Evolutionary conservation across 92 coral and sea anemone species (phyloP).

Genomic region (Virgularia gustaviana): DNA sequence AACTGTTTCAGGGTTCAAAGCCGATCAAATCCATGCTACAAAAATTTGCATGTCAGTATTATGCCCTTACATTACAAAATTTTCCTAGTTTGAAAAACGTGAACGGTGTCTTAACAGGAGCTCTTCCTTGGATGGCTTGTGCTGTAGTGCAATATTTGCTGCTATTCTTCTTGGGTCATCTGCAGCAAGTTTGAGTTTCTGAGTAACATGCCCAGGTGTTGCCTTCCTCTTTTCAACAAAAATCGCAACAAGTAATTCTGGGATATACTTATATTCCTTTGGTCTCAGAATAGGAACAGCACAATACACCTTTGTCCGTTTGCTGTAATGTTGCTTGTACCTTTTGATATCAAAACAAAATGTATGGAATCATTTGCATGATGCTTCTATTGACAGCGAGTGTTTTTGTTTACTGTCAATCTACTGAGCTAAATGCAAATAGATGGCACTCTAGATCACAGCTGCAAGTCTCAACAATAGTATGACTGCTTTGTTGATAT

Average conservation of each 20-base stretch:
- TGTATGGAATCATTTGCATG: neutral
- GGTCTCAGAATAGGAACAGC: neutral
- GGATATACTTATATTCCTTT: slow-evolving; percentile 11
- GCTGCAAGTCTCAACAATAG: no score
- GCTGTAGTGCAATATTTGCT: neutral
- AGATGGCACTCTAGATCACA: no score
- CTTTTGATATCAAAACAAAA: neutral
- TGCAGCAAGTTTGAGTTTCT: slow-evolving; percentile 9
- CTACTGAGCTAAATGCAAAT: no score
- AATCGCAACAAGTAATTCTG: slow-evolving; percentile 9
- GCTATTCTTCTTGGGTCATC: slow-evolving; percentile 24
- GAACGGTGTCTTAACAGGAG: slow-evolving; percentile 10
- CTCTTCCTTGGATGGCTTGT: slow-evolving; percentile 11
- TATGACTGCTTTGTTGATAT: no score
- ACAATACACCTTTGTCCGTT: neutral
- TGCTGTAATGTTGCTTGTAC: slow-evolving; percentile 26
- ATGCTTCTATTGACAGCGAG: no score
- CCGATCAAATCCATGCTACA: no score
- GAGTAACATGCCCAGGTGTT: slow-evolving; percentile 1
- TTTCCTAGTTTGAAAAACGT: slow-evolving; percentile 4
- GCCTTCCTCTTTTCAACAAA: neutral
- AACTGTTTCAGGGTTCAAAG: no score
- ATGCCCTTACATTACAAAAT: no score
- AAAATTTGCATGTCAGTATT: no score
- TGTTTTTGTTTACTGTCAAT: neutral